A percentile compares a stretch with the other conserved stretches of the same genome.
Conservation (phyloP, 2,113 vertebrate species). For the Paedocypris sp. region DNA sequence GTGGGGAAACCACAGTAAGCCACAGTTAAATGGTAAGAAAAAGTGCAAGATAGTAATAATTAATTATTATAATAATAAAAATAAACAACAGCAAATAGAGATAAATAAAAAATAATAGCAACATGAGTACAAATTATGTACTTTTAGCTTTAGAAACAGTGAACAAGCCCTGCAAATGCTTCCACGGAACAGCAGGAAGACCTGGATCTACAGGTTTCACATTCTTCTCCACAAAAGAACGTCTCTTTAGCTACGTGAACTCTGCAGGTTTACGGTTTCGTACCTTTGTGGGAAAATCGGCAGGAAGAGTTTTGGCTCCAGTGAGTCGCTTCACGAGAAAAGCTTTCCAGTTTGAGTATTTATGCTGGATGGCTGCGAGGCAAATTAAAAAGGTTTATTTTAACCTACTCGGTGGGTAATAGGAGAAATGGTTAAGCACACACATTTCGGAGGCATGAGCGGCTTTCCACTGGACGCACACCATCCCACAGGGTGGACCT, state of each 20-base stretch:
- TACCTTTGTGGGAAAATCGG: constrained; percentile 90
- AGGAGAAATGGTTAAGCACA: too few relatives aligned
- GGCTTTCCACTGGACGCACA: constrained; percentile 92
- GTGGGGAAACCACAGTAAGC: too few relatives aligned
- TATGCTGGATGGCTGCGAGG: constrained; percentile 84
- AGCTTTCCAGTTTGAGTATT: constrained; percentile 96
- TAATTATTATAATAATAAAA: too few relatives aligned
- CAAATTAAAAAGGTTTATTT: not conserved
- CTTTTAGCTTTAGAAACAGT: too few relatives aligned
- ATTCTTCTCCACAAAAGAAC: not conserved
- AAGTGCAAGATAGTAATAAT: too few relatives aligned
- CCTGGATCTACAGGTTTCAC: not conserved
- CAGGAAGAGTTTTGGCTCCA: constrained; percentile 96
- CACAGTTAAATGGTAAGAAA: too few relatives aligned
- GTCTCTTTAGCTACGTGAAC: not conserved
- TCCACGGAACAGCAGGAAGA: not conserved
- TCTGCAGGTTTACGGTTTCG: constrained; percentile 13
- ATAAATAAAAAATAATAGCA: too few relatives aligned
- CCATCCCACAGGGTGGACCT: constrained; percentile 95
- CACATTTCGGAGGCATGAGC: constrained; percentile 86
- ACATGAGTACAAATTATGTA: too few relatives aligned
- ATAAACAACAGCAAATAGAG: too few relatives aligned
- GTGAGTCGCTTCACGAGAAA: constrained; percentile 98
- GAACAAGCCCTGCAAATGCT: too few relatives aligned
- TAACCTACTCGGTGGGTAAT: too few relatives aligned